Base-by-base conservation (phyloP, 2,888 invertebrate genomes). In the Plebejus anna region DNA sequence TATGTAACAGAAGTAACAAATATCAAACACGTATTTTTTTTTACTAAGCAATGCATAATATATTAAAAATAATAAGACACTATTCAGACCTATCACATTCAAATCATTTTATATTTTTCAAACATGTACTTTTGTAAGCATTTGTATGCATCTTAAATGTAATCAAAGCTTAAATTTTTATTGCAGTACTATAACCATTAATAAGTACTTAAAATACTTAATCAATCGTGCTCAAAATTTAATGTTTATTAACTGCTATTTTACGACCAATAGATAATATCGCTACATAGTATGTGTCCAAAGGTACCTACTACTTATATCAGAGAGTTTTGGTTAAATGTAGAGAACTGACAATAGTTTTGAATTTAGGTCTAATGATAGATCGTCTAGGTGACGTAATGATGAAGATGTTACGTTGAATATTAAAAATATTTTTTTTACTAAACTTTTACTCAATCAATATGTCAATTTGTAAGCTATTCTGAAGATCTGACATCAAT, bases 191-290 rank as follows among this genome's bases (percentile, higher is more conserved):
- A 94, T 94, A 92, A 92, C 92, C 91, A 88, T 90, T 92, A 92
- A 92, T 93, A 94, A 89, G 83, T 86, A 87, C 89, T 91, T 93
- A 89, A 92, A 93, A 92, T 92, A 92, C 91, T 89, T 90, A 88
- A 72, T 72, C 47, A 72, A 72, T 47, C 72, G 42, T 72, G 13
- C 47, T 72, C 42, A 72, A 89, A 92, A 91, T 90, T 87, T 84
- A 86, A 86, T 82, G 85, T 93, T 92, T 90, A 94, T 66, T 66
- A 66, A 36, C 84, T 85, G 85, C 87, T 84, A 87, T 91, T 92
- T 93, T 90, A 91, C 87, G 89, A 89, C 81, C 80, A 81, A 83
- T 81, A 86, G 86, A 90, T 90, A 89, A 88, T 88, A 88, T 88
- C 86, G 42, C 22, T 72, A 72, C 71, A 42, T 71, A 71, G n/a